Conservation (phyloP, 1,140 invertebrate species). For the Homarus americanus region DNA sequence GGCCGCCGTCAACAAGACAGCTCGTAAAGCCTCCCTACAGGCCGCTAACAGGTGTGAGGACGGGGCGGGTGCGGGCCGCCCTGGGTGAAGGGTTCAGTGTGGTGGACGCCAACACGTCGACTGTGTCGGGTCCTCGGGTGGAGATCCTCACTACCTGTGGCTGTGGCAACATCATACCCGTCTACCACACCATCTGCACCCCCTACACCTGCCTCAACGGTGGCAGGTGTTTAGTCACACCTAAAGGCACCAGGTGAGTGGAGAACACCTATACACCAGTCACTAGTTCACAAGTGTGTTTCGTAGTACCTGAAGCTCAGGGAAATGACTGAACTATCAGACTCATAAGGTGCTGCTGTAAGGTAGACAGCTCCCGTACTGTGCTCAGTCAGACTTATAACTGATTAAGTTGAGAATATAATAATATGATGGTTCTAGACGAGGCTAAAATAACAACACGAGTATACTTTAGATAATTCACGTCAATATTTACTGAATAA, state of each 20-base stretch:
- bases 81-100: conserved; percentile 3
- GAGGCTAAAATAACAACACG: too few relatives aligned
- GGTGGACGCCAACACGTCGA: conserved; percentile 57
- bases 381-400: too few relatives aligned
- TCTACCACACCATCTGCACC: conserved; percentile 34
- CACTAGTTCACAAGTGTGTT: too few relatives aligned
- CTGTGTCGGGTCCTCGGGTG: conserved; percentile 30
- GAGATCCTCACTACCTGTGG: conserved; percentile 30
- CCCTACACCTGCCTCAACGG: conserved; percentile 57
- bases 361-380: too few relatives aligned
- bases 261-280: too few relatives aligned
- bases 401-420: too few relatives aligned
- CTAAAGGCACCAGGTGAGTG: conserved; percentile 49
- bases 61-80: conserved; percentile 20
- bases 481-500: too few relatives aligned
- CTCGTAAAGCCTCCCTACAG: background rate
- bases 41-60: background rate
- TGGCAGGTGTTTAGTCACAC: conserved; percentile 36
- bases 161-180: background rate
- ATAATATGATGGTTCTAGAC: too few relatives aligned
- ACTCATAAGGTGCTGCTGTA: too few relatives aligned
- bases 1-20: background rate
- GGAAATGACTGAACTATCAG: too few relatives aligned
- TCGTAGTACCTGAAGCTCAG: too few relatives aligned
- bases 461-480: too few relatives aligned